These are phyloP conservation scores for Podarcis raffonei DNA, from an alignment of 2,113 vertebrate genomes.

Conservation along the genomic window DNA sequence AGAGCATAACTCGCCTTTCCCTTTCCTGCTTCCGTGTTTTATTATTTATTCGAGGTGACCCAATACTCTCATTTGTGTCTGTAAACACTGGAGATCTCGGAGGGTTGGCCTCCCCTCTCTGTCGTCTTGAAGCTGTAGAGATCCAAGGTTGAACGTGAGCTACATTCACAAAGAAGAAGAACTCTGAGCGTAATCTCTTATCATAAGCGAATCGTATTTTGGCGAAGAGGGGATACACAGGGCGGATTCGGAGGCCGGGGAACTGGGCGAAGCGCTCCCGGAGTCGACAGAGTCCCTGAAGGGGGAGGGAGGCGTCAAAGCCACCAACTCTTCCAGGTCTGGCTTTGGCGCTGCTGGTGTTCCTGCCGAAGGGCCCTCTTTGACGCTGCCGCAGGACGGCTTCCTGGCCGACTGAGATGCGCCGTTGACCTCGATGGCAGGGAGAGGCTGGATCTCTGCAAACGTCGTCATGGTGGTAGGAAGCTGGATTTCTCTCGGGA, in stretches of 20 bases:
- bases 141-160: conserved; percentile 39
- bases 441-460: conserved; percentile 92
- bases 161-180: conserved; percentile 95
- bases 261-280: conserved; percentile 86
- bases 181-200: conserved; percentile 98
- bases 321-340: conserved; percentile 92
- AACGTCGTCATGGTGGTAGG: conserved; percentile 91
- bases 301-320: conserved; percentile 95
- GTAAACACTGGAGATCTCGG: conserved; percentile 67
- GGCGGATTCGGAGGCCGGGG: conserved; percentile 84
- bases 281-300: conserved; percentile 95
- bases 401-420: conserved; percentile 70
- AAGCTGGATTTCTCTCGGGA: conserved; percentile 89
- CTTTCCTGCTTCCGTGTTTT: conserved; percentile 43
- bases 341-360: conserved; percentile 75
- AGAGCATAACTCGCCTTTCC: conserved; percentile 65
- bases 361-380: conserved; percentile 72
- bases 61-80: conserved; percentile 47
- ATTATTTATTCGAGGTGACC: conserved; percentile 30
- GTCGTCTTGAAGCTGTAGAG: conserved; percentile 42
- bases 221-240: conserved; percentile 89
- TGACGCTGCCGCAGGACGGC: conserved; percentile 70
- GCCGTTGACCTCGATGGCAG: conserved; percentile 85
- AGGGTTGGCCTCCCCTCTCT: conserved; percentile 46
- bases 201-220: conserved; percentile 89